Evolutionary conservation across 2,888 invertebrate species (phyloP), one percentile per base, ranked within the genome.

Genomic region (Dendrolimus pini): DNA sequence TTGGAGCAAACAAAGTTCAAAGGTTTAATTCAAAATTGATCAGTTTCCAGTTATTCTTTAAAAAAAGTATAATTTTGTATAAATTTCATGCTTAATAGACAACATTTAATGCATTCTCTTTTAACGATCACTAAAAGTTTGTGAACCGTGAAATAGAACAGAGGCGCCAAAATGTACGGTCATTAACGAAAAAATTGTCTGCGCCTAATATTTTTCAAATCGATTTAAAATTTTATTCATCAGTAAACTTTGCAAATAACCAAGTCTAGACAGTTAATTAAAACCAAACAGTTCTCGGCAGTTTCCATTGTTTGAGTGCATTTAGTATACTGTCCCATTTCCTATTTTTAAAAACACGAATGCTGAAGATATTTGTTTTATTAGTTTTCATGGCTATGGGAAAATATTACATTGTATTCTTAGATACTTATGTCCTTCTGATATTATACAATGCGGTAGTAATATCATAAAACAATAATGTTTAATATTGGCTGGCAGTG

Each of bases 261-360:
- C 61, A 64, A 61, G 77, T 76, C 77, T 81, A 77, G 75, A 74
- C 73, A 59, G 75, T 72, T 83, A 82, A 84, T 83, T 83, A 77
- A 82, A 82, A 79, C 77, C 78, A 82, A 83, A 83, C 70, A 75
- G 54, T 59, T 62, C 42, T 57, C 58, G 52, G 14, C 53, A 10
- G 56, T 53, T 13, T 56, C 41, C 53, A 42, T 58, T 54, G 12
- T 47, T 47, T 47, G 57, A 55, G 9, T 47, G 9, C 9, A 47
- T 47, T 47, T 47, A 12, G 9, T 2, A 47, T 47, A 8, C 47
- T 30, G 47, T 47, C 47, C 47, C 9, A 47, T 10, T 47, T 47
- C 9, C 47, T 12, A 47, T 47, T 47, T 47, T 9, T 47, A 47
- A 47, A 47, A 9, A 47, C 30, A 30, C 30, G 6, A 30, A 30